Evolutionary conservation across 2,113 vertebrate species (phyloP), one percentile per base, ranked within the genome.

Genomic region (Morone chrysops): DNA sequence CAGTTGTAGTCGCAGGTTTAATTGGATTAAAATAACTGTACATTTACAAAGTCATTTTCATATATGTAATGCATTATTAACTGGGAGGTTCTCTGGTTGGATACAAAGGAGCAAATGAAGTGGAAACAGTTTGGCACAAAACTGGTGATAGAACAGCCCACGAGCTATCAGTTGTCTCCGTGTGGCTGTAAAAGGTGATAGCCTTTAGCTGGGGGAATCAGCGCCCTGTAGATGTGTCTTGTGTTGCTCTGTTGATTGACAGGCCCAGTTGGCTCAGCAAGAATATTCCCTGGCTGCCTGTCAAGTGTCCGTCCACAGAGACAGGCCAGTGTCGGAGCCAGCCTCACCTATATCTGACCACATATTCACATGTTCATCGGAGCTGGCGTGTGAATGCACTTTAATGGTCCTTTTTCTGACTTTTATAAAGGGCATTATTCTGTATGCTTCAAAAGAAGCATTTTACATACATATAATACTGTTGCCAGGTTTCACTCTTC

Each of bases 371-470:
- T 54, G 17, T 66, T 82, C 31, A 38, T 18, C 77, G 50, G 61
- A 73, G 76, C 48, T 47, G 36, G 18, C 43, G 63, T 83, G 78
- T 68, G 60, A 83, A 92, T 91, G 94, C 94, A 94, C 93, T 93
- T 94, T 93, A 94, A 65, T 69, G 73, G 77, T 85, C 83, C 70
- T 78, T 70, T 89, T 85, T 87, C 62, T 76, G 83, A 88, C 51
- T 68, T 75, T 77, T 50, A 8, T 31, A 79, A 83, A 86, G 78
- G 75, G 80, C 70, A 45, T 54, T 31, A 31, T 31, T 31, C 31
- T 31, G 31, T 31, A 31, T 91, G 89, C 83, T 92, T 93, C 74
- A 53, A 69, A 75, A 66, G 85, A 86, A 89, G 86, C 81, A 22
- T 89, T 88, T 89, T 80, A n/a, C 75, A 67, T 62, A 70, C 17